Evolutionary conservation across 2,888 invertebrate species (phyloP).

Genomic region (Meteorus cinctellus): DNA sequence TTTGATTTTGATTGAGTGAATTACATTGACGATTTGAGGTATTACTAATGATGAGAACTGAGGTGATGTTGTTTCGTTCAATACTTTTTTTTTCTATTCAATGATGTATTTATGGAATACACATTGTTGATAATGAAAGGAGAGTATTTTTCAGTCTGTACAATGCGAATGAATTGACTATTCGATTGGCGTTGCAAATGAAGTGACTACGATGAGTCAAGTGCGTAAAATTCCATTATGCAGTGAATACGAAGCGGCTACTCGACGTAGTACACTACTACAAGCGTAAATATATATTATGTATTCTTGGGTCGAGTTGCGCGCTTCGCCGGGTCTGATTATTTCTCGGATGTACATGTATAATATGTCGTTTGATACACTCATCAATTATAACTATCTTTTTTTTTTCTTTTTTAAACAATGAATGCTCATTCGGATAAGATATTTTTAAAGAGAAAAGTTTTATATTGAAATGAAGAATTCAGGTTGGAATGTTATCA

Average conservation of each 20-base stretch:
- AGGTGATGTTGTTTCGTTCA: too few species aligned
- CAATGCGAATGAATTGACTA: background rate
- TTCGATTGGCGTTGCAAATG: background rate
- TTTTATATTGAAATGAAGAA: too few species aligned
- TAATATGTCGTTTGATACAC: background rate
- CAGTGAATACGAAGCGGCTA: slow-evolving; percentile 7
- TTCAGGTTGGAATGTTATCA: too few species aligned
- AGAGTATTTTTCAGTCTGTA: background rate
- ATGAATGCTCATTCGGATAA: slow-evolving; percentile 3
- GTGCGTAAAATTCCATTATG: background rate
- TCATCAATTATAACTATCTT: background rate
- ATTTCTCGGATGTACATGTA: background rate
- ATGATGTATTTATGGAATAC: too few species aligned
- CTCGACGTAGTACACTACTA: slow-evolving; percentile 4
- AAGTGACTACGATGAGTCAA: slow-evolving; percentile 7
- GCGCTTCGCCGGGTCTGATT: background rate
- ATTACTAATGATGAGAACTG: too few species aligned
- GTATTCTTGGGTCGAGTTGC: background rate
- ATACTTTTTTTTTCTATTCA: too few species aligned
- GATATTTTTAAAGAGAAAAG: too few species aligned
- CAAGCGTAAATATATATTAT: background rate
- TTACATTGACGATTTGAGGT: too few species aligned
- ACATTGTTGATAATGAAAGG: too few species aligned
- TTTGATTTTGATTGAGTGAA: too few species aligned
- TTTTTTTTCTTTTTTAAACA: slow-evolving; percentile 15